Base-by-base conservation (phyloP, 2,797 vertebrate genomes). In the Notoglanidium macrostoma region DNA sequence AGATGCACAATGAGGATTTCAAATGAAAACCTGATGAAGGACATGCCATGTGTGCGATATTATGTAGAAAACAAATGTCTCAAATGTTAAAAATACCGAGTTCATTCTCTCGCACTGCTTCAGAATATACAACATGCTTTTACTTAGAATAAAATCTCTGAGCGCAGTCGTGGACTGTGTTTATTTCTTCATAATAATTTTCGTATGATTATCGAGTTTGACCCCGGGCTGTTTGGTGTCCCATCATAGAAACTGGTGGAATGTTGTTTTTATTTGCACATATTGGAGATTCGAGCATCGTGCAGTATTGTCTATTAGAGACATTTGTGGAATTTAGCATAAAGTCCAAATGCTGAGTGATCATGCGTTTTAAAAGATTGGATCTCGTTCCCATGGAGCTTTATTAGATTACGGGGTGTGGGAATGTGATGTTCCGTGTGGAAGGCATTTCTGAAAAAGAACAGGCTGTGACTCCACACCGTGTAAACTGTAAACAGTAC, bases 211-310 rank as follows among this genome's bases (percentile, higher is more conserved):
- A 44, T 46, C 3, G 78, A 32, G 55, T 61, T n/a, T n/a, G 55
- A 8, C 57, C 35, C 91, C 89, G 35, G 78, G 78, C 78, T 8
- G 57, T 80, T 80, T 72, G 83, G 32, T 83, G 59, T 14, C 55
- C 23, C 63, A 55, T 46, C 44, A 35, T 29, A 83, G 70, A 61
- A 63, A 80, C 57, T n/a, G 35, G 1, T 78, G 78, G 44, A 82
- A 57, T 85, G 78, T 61, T 80, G 57, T 61, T 80, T 80, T 80
- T 61, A 32, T 80, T 61, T 63, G 78, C 54, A 35, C 54, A 5
- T 79, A 35, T 12, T 79, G 76, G 54, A 23, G 19, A 78, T 21
- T 14, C 29, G 51, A 21, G 76, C 29, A 35, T 21, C 29, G 32
- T 5, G 19, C 57, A 63, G 57, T 1, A 61, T 80, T 1, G 57